Evolutionary conservation across 2,888 invertebrate genomes (phyloP), one percentile per base, ranked within the genome.

Genomic region (Trypoxylon attenuatum): DNA sequence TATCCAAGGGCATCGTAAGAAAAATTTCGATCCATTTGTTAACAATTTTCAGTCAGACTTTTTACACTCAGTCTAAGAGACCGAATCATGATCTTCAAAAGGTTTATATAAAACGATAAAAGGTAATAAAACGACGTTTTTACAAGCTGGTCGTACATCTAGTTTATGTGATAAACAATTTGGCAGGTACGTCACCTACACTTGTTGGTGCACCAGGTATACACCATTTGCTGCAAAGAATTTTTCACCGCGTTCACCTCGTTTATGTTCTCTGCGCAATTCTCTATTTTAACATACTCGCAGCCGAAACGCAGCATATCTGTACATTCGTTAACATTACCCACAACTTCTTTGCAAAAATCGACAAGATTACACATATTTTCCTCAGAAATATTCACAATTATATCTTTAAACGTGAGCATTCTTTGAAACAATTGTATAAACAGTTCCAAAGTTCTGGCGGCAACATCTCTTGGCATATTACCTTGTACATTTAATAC

Each of bases 221-320:
- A 71, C 3, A 72, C 23, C 46, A 70, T 53, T n/a, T 50, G 41
- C 33, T 53, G 64, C 23, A 62, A 29, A 38, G 50, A 42, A 15
- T 51, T 49, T 19, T 19, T 53, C 16, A 60, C 51, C 16, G 45
- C 6, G 18, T 55, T 43, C n/a, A 52, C 2, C 33, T 65, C 56
- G 13, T 58, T 22, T 6, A 39, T 15, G 45, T 33, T 46, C 22
- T 56, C n/a, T 8, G 21, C 39, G 21, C 18, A 53, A 33, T 59
- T 47, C 47, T 8, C 3, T 13, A 57, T 71, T 5, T 47, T 38
- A 2, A 72, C 43, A 49, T 74, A 82, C 47, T 82, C 72, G 69
- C 82, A 82, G 23, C 87, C 87, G 66, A 84, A 83, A 46, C 79
- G 67, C 16, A 86, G 60, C 62, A 87, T 77, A 73, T 87, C 84